Conservation (phyloP, 2,888 invertebrate genomes). For the Linnaemya vulpina region DNA sequence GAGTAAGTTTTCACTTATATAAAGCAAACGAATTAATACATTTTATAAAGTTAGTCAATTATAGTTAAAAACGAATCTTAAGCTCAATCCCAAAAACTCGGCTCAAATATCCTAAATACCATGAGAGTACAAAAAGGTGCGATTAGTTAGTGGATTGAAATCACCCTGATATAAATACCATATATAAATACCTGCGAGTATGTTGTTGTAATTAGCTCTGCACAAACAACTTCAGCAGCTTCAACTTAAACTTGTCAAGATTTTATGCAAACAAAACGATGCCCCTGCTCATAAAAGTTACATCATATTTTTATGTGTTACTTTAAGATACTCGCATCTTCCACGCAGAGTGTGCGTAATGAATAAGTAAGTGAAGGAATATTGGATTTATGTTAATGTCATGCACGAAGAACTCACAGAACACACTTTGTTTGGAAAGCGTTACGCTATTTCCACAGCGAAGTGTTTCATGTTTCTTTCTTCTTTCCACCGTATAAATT, state of each 20-base stretch:
- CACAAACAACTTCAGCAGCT: neutral
- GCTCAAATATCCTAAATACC: no score
- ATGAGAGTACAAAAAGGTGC: no score
- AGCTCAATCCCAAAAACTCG: no score
- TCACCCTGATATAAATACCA: no score
- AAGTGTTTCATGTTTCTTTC: neutral
- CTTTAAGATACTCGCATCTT: no score
- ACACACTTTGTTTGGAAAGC: constrained; percentile 23
- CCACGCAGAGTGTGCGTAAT: constrained; percentile 52
- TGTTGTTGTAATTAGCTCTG: neutral
- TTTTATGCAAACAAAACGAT: constrained; percentile 6
- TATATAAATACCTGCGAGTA: neutral
- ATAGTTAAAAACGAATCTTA: no score
- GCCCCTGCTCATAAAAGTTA: neutral
- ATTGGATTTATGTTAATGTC: constrained; percentile 61
- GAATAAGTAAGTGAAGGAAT: constrained; percentile 43
- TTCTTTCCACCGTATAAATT: constrained; percentile 16
- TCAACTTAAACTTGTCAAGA: constrained; percentile 10
- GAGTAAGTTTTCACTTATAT: no score
- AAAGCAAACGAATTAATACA: no score
- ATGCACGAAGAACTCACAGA: constrained; percentile 26
- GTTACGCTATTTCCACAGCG: constrained; percentile 17
- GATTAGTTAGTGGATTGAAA: no score
- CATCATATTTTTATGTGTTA: no score
- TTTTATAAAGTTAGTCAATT: no score